phyloP scores from a whole-genome alignment of 2,113 vertebrate species.

The Smithornis capensis region DNA sequence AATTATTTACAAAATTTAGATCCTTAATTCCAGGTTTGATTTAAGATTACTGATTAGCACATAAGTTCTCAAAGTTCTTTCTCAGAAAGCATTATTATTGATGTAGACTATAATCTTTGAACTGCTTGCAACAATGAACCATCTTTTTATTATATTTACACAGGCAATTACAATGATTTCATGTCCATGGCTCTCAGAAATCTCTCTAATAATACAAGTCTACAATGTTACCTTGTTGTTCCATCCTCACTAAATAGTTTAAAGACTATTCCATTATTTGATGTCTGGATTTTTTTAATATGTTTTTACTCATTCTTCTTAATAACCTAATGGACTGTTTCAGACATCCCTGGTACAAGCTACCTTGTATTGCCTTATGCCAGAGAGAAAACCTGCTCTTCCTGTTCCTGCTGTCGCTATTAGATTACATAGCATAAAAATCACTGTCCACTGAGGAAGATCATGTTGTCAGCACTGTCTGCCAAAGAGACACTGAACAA shows the following conservation, averaged over 20 bases:
- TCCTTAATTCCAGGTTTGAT: neutral
- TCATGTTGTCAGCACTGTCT: conserved; percentile 16
- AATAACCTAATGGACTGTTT: neutral
- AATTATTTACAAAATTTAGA: neutral
- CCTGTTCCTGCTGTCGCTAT: neutral
- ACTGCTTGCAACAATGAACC: neutral
- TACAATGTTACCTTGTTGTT: neutral
- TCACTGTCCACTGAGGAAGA: conserved; percentile 37
- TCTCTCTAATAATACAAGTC: neutral
- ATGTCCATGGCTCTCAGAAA: neutral
- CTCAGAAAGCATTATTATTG: neutral
- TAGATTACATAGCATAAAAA: conserved; percentile 37
- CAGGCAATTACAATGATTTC: neutral
- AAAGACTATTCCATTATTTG: neutral
- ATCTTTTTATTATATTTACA: neutral
- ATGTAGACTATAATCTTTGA: neutral
- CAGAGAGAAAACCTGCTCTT: neutral
- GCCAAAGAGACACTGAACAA: conserved; percentile 11
- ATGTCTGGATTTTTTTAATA: neutral
- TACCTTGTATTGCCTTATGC: neutral
- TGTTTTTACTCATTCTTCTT: neutral
- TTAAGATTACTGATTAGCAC: neutral
- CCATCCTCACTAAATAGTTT: neutral
- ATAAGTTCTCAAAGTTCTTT: neutral
- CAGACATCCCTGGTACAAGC: neutral